These are phyloP conservation scores for Drosophila truncata DNA, from an alignment of 1,140 invertebrate genomes.

Conservation along the genomic window DNA sequence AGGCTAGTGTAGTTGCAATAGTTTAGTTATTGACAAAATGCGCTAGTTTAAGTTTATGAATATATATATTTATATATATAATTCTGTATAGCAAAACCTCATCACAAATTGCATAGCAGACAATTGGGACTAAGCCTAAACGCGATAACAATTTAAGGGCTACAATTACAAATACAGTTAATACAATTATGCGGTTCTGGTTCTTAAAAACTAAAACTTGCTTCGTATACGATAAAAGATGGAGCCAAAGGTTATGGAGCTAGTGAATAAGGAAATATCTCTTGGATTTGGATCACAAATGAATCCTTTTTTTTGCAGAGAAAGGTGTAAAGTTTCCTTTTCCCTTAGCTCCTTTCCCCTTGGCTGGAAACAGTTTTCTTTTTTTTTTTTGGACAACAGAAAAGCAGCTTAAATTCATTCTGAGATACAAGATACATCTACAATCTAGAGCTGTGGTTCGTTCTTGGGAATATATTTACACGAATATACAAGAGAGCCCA, in stretches of 20 bases:
- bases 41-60: conserved; percentile 39
- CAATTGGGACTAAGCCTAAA: conserved; percentile 58
- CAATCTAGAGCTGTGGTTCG: conserved; percentile 65
- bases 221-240: conserved; percentile 50
- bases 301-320: neutral
- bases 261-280: neutral
- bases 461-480: conserved; percentile 78
- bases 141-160: conserved; percentile 66
- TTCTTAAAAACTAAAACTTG: conserved; percentile 53
- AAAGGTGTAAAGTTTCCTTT: neutral
- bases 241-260: neutral
- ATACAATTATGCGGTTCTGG: conserved; percentile 37
- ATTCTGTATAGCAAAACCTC: conserved; percentile 59
- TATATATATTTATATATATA: conserved; percentile 26
- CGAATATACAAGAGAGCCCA: conserved; percentile 81
- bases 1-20: conserved; percentile 66
- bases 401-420: conserved; percentile 10
- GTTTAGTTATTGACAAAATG: conserved; percentile 50
- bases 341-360: neutral
- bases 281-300: neutral
- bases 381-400: conserved; percentile 5
- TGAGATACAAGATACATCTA: conserved; percentile 60
- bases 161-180: conserved; percentile 62
- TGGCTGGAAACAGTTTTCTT: conserved; percentile 3
- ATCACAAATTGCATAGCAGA: conserved; percentile 73